Evolutionary conservation across 2,888 invertebrate genomes (phyloP), one percentile per base, ranked within the genome.

Genomic region (Oligia strigilis): DNA sequence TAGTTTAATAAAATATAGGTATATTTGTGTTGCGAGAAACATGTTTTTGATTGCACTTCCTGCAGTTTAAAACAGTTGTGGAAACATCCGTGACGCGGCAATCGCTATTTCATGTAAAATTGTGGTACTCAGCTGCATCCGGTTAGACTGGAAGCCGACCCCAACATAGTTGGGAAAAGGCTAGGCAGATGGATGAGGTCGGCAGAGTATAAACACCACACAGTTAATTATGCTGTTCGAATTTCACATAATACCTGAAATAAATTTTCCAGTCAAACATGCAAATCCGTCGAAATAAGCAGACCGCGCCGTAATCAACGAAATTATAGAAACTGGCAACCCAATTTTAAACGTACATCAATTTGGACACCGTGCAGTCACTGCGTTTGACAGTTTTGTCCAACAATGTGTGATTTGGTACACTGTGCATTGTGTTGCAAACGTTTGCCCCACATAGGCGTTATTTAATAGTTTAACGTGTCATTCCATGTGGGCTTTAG

Each of bases 381-480:
- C 4, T 84, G 83, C 81, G 29, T 74, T 19, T 84, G 84, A 84
- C 84, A 84, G 81, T 75, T 84, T 81, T 5, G 71, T 36, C 72
- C 52, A 72, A 84, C 72, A 84, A 75, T 77, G 64, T 75, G 64
- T 40, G 58, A 72, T 66, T 72, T 76, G 64, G 77, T 65, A 62
- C 81, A 75, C 64, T n/a, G 60, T 77, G 74, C 62, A 84, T 84
- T 84, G 76, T 83, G 62, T 46, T 62, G 17, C n/a, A 67, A 72
- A 78, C 8, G 55, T 9, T 65, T 49, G 23, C 4, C 5, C 17
- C 9, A 43, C 58, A 36, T 71, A 58, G 40, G 14, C 8, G n/a
- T 72, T 52, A 82, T 82, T 82, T 69, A 64, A 72, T 72, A 82
- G 77, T 77, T 77, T 4, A 46, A 58, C 36, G 23, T 67, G 67